phyloP scores from a whole-genome alignment of 2,113 vertebrate species.

The Ancistrus triradiatus region DNA sequence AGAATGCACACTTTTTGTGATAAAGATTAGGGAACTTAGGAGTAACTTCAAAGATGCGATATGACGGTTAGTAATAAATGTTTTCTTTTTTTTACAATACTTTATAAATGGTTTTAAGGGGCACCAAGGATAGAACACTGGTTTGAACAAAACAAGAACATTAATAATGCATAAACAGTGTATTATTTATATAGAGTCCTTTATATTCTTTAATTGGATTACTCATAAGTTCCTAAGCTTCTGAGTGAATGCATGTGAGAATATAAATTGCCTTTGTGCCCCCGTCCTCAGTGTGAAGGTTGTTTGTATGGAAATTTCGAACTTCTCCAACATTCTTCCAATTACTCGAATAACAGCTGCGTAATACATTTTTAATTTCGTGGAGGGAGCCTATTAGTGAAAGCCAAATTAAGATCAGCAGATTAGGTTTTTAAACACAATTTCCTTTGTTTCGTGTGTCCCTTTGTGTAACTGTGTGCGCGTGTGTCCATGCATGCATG shows the following conservation, averaged over 20 bases:
- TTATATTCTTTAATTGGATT: background rate
- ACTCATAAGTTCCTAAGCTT: background rate
- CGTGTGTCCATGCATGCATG: slow-evolving; percentile 18
- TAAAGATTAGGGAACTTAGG: no score
- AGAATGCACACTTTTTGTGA: no score
- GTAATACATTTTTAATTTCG: slow-evolving; percentile 33
- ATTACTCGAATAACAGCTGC: slow-evolving; percentile 23
- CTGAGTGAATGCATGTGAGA: slow-evolving; percentile 1
- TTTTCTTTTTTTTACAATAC: no score
- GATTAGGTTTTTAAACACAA: slow-evolving; percentile 21
- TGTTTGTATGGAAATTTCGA: slow-evolving; percentile 10
- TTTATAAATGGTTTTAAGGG: no score
- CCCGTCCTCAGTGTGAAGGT: background rate
- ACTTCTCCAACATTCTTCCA: slow-evolving; percentile 22
- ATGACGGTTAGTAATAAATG: no score
- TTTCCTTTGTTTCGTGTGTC: background rate
- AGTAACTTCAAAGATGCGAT: no score
- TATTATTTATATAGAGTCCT: no score
- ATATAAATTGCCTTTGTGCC: slow-evolving; percentile 7
- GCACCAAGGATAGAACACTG: no score
- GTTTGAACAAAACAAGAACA: no score
- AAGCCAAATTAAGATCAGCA: slow-evolving; percentile 16
- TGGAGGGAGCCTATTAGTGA: slow-evolving; percentile 22
- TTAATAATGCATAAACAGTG: no score
- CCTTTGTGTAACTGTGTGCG: slow-evolving; percentile 3